Conservation (phyloP, 2,113 vertebrate genomes). For the Campylomormyrus tamandua region DNA sequence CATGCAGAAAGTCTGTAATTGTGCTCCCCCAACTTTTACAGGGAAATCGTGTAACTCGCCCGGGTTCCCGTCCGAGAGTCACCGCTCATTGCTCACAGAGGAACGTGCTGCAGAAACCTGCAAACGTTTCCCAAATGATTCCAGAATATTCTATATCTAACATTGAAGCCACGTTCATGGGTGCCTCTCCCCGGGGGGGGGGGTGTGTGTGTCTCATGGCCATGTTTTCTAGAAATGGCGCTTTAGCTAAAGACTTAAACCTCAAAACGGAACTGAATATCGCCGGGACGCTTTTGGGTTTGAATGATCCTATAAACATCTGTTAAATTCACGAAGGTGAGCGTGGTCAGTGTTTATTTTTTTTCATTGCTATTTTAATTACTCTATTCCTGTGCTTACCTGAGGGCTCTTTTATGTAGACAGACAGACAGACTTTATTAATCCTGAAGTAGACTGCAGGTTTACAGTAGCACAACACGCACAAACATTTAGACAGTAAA, state of each 20-base stretch:
- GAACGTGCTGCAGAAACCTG: slow-evolving; percentile 17
- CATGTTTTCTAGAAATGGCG: background rate
- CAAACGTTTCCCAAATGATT: slow-evolving; percentile 4
- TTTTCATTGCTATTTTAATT: background rate
- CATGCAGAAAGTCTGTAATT: background rate
- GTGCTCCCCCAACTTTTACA: too few species aligned
- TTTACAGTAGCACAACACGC: background rate
- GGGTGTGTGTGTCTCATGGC: background rate
- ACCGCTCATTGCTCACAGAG: background rate
- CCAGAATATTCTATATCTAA: slow-evolving; percentile 20
- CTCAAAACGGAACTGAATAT: background rate
- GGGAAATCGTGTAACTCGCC: background rate
- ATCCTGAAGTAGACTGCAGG: background rate
- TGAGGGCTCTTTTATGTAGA: background rate
- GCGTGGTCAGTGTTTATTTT: background rate
- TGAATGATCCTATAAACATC: background rate
- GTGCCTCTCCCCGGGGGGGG: background rate
- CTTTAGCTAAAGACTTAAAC: background rate
- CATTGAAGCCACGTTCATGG: background rate
- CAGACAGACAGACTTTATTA: background rate
- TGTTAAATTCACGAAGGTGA: background rate
- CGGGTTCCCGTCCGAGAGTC: background rate
- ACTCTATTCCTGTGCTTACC: background rate
- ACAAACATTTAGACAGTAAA: background rate
- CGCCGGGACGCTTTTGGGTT: background rate